Conservation (phyloP, 2,888 invertebrate species). For the Hartigia nigra region DNA sequence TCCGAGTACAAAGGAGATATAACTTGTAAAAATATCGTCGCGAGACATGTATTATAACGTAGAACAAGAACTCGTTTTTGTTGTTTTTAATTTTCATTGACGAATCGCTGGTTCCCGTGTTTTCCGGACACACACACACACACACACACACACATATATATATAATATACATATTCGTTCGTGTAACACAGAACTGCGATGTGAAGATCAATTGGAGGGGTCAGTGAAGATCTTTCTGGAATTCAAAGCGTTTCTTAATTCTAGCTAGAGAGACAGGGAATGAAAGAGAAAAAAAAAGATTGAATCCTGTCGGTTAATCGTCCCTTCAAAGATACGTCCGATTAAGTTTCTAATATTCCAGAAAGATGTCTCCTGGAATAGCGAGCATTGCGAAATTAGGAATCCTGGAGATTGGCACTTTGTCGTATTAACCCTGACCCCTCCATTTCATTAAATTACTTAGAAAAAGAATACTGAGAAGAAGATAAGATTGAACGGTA, state of each 20-base stretch:
- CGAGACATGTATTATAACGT: constrained; percentile 32
- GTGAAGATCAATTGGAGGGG: background rate
- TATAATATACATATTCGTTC: background rate
- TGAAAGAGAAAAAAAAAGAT: background rate
- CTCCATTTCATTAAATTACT: background rate
- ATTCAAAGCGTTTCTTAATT: background rate
- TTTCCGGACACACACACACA: background rate
- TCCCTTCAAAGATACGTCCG: background rate
- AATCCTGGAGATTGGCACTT: background rate
- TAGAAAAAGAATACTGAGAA: background rate
- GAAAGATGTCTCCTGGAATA: background rate
- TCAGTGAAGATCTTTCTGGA: background rate
- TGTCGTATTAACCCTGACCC: background rate
- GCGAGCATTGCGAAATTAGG: background rate
- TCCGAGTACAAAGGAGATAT: constrained; percentile 35
- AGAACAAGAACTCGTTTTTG: background rate
- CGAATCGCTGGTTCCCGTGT: too few relatives aligned
- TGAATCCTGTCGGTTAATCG: background rate
- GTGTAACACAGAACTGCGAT: background rate
- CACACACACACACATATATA: background rate
- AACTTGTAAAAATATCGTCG: constrained; percentile 27
- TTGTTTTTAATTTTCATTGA: background rate
- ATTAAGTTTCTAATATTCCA: background rate
- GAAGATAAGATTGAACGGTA: background rate
- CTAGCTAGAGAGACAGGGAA: background rate